Evolutionary conservation across 2,888 invertebrate species (phyloP), one percentile per base, ranked within the genome.

Genomic region (Acanthopleura granulata): DNA sequence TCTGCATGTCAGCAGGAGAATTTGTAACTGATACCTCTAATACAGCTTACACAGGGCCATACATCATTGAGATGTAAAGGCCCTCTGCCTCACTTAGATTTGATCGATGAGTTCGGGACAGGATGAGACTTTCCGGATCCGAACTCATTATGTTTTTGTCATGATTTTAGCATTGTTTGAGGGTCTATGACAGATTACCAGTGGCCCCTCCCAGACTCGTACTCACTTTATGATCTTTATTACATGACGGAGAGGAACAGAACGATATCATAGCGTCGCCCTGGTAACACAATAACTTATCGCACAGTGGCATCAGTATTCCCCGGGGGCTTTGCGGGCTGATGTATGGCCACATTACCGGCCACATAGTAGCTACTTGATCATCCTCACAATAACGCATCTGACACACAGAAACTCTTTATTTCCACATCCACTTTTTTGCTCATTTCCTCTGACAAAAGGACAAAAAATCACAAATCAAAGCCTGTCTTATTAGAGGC

Each of bases 361-460:
- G 40, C 40, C 40, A 40, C 9, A 40, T 40, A 40, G 40, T 40
- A 40, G 40, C 40, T 22, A 22, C 57, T 57, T 22, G 3, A 57
- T 57, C 57, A 57, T 57, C 22, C 22, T 57, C 57, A 57, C 57
- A 57, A 57, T 57, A 57, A 57, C 57, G 22, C 22, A 57, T 57
- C 22, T 57, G 57, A 57, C 57, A 57, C 57, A n/a, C n/a, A n/a
- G 22, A 57, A 57, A 57, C 57, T 57, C 57, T 57, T 57, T 57
- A 57, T 22, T 57, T 57, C 57, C 57, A n/a, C 57, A 57, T 57
- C 57, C 57, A 57, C 57, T 57, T 57, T 40, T 57, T 57, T 57
- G 57, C 57, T 57, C 57, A 57, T 57, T 57, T 57, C 57, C 57
- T 57, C 57, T 57, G 57, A 57, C 57, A 57, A 57, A 22, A 57